phyloP scores from a whole-genome alignment of 53 echinoderm and acorn worm genomes.

The Apostichopus leukothele region DNA sequence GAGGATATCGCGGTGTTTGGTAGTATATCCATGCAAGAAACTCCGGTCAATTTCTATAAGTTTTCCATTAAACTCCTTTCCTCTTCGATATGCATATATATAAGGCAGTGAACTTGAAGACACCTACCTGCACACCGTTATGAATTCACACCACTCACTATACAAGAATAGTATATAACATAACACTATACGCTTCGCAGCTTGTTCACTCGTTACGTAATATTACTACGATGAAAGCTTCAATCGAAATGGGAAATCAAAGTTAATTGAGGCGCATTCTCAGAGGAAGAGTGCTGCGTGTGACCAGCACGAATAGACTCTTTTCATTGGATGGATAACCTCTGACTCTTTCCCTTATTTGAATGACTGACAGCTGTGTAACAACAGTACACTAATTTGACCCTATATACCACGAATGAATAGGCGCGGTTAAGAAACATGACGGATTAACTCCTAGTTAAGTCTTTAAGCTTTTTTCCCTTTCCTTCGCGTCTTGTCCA shows the following conservation, averaged over 20 bases:
- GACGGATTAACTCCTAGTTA: not conserved
- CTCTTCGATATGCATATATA: not conserved
- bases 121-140: not conserved
- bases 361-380: conserved; percentile 3
- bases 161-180: not conserved
- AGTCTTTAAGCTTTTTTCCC: not conserved
- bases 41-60: too few relatives aligned
- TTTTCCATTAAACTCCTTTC: too few relatives aligned
- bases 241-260: conserved; percentile 24
- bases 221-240: conserved; percentile 11
- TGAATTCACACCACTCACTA: not conserved
- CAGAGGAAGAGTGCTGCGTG: not conserved
- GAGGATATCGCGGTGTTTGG: not conserved
- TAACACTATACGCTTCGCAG: not conserved
- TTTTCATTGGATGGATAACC: conserved; percentile 16
- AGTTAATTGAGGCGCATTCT: not conserved
- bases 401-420: not conserved
- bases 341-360: not conserved
- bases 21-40: not conserved
- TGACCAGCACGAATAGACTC: not conserved
- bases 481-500: not conserved
- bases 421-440: not conserved
- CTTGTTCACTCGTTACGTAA: conserved; percentile 18
- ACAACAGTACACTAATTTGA: not conserved
- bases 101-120: too few relatives aligned